phyloP scores from a whole-genome alignment of 2,888 invertebrate species.

The Parapristionchus giblindavisi region DNA sequence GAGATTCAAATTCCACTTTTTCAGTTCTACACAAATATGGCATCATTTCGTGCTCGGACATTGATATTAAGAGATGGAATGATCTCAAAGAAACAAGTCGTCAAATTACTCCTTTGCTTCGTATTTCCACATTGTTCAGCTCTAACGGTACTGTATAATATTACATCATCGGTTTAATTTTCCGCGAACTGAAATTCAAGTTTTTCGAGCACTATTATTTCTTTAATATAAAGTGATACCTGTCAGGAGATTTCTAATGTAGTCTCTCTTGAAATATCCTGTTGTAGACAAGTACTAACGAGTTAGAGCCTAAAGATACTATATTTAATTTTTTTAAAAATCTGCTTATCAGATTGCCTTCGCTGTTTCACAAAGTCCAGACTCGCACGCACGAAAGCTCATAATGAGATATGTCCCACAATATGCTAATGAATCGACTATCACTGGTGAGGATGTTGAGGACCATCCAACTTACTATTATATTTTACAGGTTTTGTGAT shows the following conservation, averaged over 20 bases:
- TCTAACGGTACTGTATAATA: background rate
- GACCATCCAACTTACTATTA: too few species aligned
- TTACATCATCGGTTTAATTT: background rate
- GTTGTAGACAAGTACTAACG: too few species aligned
- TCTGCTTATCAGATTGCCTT: background rate
- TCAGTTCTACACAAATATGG: slow-evolving; percentile 26
- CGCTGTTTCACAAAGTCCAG: background rate
- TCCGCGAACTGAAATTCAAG: background rate
- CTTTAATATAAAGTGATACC: too few species aligned
- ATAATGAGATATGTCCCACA: background rate
- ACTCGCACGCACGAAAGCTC: background rate
- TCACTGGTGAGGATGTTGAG: background rate
- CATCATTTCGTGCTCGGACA: background rate
- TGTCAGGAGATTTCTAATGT: too few species aligned
- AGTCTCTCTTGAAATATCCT: too few species aligned
- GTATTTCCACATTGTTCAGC: background rate
- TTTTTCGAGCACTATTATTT: background rate
- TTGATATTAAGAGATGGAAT: background rate
- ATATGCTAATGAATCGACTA: background rate
- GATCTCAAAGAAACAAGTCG: background rate
- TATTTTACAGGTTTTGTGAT: too few species aligned
- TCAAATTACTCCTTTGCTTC: background rate
- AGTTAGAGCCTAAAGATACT: too few species aligned
- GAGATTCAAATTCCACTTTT: too few species aligned
- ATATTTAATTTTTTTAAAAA: too few species aligned